Evolutionary conservation across 2,797 vertebrate genomes (phyloP).

Genomic region (Atherinosoma microstoma): DNA sequence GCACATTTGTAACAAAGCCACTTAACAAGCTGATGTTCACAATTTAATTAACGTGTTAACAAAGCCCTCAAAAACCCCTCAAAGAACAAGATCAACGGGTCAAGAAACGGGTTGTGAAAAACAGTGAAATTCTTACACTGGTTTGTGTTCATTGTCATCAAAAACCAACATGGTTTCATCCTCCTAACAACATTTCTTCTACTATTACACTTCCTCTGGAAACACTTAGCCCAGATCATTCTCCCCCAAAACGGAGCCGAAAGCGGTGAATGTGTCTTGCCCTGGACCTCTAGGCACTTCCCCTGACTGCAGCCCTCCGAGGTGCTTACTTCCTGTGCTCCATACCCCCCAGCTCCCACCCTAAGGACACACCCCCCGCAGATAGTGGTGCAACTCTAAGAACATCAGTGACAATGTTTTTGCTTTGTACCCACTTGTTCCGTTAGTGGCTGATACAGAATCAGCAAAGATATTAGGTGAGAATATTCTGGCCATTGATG

Average conservation of each 20-base stretch:
- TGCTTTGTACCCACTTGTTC: slow-evolving; percentile 52
- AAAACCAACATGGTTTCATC: slow-evolving; percentile 39
- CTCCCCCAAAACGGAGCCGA: slow-evolving; percentile 60
- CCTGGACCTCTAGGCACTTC: slow-evolving; percentile 83
- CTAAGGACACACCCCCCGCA: slow-evolving; percentile 67
- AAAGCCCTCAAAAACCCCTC: background rate
- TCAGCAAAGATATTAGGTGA: slow-evolving; percentile 14
- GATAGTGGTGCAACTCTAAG: slow-evolving; percentile 74
- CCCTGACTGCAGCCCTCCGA: slow-evolving; percentile 80
- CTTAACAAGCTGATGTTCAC: background rate
- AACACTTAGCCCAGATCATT: slow-evolving; percentile 66
- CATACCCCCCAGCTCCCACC: slow-evolving; percentile 67
- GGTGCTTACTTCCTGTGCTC: slow-evolving; percentile 77
- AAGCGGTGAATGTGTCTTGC: slow-evolving; percentile 72
- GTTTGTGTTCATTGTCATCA: slow-evolving; percentile 21
- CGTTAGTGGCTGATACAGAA: slow-evolving; percentile 43
- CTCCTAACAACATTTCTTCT: slow-evolving; percentile 44
- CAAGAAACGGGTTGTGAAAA: slow-evolving; percentile 14
- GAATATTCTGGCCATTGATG: slow-evolving; percentile 33
- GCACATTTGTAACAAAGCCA: background rate
- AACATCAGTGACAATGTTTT: slow-evolving; percentile 32
- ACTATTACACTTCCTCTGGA: slow-evolving; percentile 63
- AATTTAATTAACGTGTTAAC: background rate
- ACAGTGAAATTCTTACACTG: slow-evolving; percentile 22
- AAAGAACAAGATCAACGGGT: background rate